Base-by-base conservation (phyloP, 2,113 vertebrate species). In the Scomber scombrus region DNA sequence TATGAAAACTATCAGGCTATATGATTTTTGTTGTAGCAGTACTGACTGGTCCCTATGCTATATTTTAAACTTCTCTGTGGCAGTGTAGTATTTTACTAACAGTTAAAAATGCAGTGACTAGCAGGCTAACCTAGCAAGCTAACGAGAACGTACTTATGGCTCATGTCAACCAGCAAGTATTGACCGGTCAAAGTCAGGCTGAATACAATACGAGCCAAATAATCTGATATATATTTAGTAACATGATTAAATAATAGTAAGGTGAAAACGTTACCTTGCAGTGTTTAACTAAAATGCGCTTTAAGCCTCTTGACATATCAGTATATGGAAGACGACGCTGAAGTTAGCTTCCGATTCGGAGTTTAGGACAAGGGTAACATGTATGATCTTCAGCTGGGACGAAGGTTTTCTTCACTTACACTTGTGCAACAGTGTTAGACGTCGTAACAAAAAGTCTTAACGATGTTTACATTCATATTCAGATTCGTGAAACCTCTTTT, bases 101-200 rank as follows among this genome's bases (percentile, higher is more conserved):
- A 11, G 26, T 0, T 31, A 4, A 15, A 57, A 31, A 21, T 31
- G 40, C 0, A 55, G 3, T 14, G 9, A 72, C 34, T 70, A 29
- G n/a, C 19, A 29, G 0, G 78, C 73, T 90, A 84, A 47, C 31
- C 2, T 49, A 61, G 54, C 43, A 58, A 71, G 84, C 82, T 87
- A 84, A 63, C 68, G 29, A 34, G 19, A 54, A 66, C 49, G 13
- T n/a, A 5, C 3, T n/a, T 5, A 10, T 3, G 60, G 56, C 75
- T 52, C 23, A 26, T 26, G 23, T 26, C 23, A 56, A 15, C 31
- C 6, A 54, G 52, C 15, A 16, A 6, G 10, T 4, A 16, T 8
- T 52, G n/a, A n/a, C 49, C 3, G 31, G 23, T 67, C 14, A 75
- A 84, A 72, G 78, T 73, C 75, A 71, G 40, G 34, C 15, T 78